Base-by-base conservation (phyloP, 64 coral and sea anemone genomes). In the Catalaphyllia jardinei region DNA sequence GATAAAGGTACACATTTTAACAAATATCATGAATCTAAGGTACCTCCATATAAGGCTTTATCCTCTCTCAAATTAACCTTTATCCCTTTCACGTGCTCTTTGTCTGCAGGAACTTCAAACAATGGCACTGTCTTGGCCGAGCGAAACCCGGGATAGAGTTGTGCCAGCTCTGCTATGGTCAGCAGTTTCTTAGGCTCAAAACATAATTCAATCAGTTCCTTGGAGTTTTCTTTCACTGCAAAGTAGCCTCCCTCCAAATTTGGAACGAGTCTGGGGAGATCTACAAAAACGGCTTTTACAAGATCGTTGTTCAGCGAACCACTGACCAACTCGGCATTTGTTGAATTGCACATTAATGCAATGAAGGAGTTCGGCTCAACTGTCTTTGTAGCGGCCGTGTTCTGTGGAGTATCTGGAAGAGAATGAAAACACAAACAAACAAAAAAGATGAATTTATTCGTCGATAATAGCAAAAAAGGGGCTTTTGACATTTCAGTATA, bases 31-130 rank as follows among this genome's bases (percentile, higher is more conserved):
- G n/a, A 57, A 52, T 19, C 10, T 31, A 50, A 10, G 8, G 6
- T 79, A 89, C 88, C 88, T 72, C 38, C 88, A 73, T 89, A 31
- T 54, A 89, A 80, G 67, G 76, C 39, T 25, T 89, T 89, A 78
- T 89, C 88, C 17, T 79, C 75, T n/a, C 67, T 89, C 63, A 89
- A 57, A 38, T 52, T 79, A 35, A 89, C 42, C 8, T 89, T 89
- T 12, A 89, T 54, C 29, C 76, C 76, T 57, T 71, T 89, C 88
- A 89, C 62, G 20, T 83, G 80, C 18, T 84, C 27, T 7, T 31
- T 35, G 8, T 83, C 79, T 18, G 15, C 79, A 85, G 89, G 89
- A 17, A 91, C 31, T 0, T 52, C 20, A 28, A 91, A 91, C 27
- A 74, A 82, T n/a, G 89, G 89, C 52, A 80, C 31, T 17, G 65